Base-by-base conservation (phyloP, 2,888 invertebrate species). In the Sussaba pulchella region DNA sequence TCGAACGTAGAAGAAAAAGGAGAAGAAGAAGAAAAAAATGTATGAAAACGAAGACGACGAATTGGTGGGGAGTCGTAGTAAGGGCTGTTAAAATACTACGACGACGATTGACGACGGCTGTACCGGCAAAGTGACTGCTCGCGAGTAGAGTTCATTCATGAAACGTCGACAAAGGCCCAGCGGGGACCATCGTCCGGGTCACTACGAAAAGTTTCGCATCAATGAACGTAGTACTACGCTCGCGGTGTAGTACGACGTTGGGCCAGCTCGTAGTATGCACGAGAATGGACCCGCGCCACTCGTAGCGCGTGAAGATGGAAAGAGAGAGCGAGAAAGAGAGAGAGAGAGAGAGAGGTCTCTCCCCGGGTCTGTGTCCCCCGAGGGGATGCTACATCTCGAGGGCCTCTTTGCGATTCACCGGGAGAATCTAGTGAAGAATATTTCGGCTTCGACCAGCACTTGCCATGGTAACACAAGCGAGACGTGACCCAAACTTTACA, bases 201-300 rank as follows among this genome's bases (percentile, higher is more conserved):
- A 63, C 74, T 70, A 63, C 41, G 54, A 64, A 77, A 47, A 50
- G 74, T 67, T 78, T 45, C 52, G 71, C 83, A 85, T 90, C 86
- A 91, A 91, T 91, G 91, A 89, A 90, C 90, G 90, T 91, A 90
- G 89, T 89, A 89, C 85, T 87, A 81, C 81, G 80, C 75, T 67
- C 69, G 10, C 41, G 47, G 39, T 72, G 43, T 61, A 36, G 84
- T 83, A 43, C 47, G 10, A 43, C 36, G 61, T 21, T 17, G 43
- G 43, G 31, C 43, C 43, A 73, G 59, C 69, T 74, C 79, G 80
- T 83, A 85, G 82, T 83, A 5, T 31, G n/a, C n/a, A 57, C 57
- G 6, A 57, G 8, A n/a, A 36, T 14, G 31, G 26, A 82, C 76
- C n/a, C 57, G 69, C 77, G 67, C 70, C 85, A 73, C 50, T 77